A percentile compares a stretch with the other conserved stretches of the same genome.
Evolutionary conservation across 2,888 invertebrate species (phyloP).

Genomic region (Sthenelais limicola): DNA sequence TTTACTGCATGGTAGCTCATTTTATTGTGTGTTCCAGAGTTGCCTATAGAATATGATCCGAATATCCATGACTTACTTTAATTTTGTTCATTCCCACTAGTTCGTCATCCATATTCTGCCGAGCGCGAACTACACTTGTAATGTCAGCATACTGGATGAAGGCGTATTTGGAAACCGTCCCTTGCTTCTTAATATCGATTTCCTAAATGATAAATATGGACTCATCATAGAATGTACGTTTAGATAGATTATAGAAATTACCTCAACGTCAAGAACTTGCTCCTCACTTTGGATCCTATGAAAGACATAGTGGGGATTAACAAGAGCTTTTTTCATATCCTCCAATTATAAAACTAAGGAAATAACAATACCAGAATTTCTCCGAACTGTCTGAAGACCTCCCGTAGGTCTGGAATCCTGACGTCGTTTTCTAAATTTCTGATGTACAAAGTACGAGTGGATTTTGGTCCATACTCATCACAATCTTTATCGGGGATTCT

Average conservation of each 20-base stretch:
- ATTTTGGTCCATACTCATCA: constrained; percentile 95
- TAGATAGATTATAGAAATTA: no score
- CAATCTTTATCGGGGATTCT: constrained; percentile 90
- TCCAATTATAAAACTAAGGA: neutral
- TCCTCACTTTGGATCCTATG: no score
- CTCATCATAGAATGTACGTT: neutral
- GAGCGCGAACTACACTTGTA: constrained; percentile 91
- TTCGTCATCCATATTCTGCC: constrained; percentile 96
- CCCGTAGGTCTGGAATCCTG: constrained; percentile 88
- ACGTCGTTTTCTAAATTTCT: constrained; percentile 97
- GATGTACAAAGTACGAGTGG: constrained; percentile 95
- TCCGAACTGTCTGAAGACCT: constrained; percentile 94
- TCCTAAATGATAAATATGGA: constrained; percentile 76
- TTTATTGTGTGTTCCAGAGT: no score
- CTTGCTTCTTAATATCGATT: constrained; percentile 98
- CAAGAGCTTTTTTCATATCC: neutral
- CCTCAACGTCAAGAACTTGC: no score
- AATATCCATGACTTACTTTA: no score
- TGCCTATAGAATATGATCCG: no score
- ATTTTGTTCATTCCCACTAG: constrained; percentile 91
- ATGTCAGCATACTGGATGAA: constrained; percentile 99
- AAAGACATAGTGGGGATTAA: no score
- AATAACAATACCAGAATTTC: constrained; percentile 83
- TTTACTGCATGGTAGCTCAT: no score
- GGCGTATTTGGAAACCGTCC: constrained; percentile 87